Base-by-base conservation (phyloP, 2,888 invertebrate genomes). In the Litoditis marina region DNA sequence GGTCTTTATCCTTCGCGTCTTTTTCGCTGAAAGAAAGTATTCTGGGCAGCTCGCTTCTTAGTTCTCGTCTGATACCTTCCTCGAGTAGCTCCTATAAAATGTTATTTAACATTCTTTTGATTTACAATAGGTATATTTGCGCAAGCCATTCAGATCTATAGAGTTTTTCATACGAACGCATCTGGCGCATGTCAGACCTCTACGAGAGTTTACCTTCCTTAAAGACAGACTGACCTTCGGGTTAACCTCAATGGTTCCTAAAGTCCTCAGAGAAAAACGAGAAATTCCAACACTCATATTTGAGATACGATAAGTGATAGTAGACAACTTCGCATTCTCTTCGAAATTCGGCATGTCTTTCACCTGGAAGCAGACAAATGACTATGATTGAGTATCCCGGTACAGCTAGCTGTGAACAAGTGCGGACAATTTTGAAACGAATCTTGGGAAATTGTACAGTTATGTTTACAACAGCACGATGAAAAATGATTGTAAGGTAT, bases 1-100 rank as follows among this genome's bases (percentile, higher is more conserved):
- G 52, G 39, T 42, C 44, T 25, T 60, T 60, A 5, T 22, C 53
- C 39, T 60, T 60, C 32, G 51, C 44, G 19, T 60, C 52, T 31
- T 60, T 60, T 8, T 60, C 60, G 16, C 25, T 16, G 42, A 57
- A 34, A 6, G 34, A 27, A 2, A 71, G n/a, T n/a, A 69, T 42
- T 11, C 58, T 53, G 13, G 44, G 52, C 25, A 78, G 65, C 36
- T 75, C 75, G 13, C 58, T 50, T 51, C 69, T 60, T 32, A 79
- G 60, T 58, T 79, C 78, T 27, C 70, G 59, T 8, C 72, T 68
- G 36, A 79, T 73, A 39, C 79, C 79, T 34, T 78, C 79, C 60
- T 70, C 71, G 25, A 79, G 57, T 8, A 79, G 60, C 44, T 70
- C 68, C 57, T 66, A 52, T 54, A 63, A n/a, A n/a, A n/a, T n/a